These are phyloP conservation scores for Octodonta nipae DNA, from an alignment of 2,888 invertebrate species.

Conservation along the genomic window DNA sequence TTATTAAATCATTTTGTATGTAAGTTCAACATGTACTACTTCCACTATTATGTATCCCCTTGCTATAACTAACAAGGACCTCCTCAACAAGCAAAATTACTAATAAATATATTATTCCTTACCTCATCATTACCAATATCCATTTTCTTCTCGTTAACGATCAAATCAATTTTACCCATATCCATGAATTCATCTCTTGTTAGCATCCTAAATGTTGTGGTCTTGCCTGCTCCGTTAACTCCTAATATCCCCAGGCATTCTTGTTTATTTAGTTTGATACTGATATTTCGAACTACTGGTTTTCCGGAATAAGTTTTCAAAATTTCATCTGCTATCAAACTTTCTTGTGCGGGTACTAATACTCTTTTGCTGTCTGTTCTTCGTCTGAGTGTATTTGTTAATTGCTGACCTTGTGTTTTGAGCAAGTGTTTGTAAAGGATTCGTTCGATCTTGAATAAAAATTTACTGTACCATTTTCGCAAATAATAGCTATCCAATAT, in stretches of 20 bases:
- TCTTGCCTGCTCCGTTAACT: slow-evolving; percentile 79
- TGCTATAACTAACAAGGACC: no score
- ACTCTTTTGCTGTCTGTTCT: not conserved
- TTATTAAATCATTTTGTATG: no score
- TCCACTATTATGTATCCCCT: no score
- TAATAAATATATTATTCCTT: no score
- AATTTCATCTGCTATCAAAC: slow-evolving; percentile 27
- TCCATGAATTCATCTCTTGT: slow-evolving; percentile 34
- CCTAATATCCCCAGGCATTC: slow-evolving; percentile 76
- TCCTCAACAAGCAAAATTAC: no score
- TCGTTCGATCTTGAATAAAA: no score
- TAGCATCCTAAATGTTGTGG: slow-evolving; percentile 73
- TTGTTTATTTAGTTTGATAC: slow-evolving; percentile 52
- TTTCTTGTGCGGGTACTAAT: not conserved
- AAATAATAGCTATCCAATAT: slow-evolving; percentile 14
- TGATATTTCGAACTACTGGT: slow-evolving; percentile 38
- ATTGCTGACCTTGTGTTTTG: not conserved
- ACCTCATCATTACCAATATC: slow-evolving; percentile 13
- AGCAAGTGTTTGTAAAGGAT: not conserved
- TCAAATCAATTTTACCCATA: slow-evolving; percentile 41
- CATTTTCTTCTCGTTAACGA: slow-evolving; percentile 12
- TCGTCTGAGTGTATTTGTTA: slow-evolving; percentile 1
- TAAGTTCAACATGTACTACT: no score
- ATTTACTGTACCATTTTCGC: no score
- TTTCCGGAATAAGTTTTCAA: slow-evolving; percentile 45